Percentiles rank a stretch among this genome's conserved stretches.
These are phyloP conservation scores for Leucophenga montana DNA, from an alignment of 2,888 invertebrate species.

Conservation along the genomic window DNA sequence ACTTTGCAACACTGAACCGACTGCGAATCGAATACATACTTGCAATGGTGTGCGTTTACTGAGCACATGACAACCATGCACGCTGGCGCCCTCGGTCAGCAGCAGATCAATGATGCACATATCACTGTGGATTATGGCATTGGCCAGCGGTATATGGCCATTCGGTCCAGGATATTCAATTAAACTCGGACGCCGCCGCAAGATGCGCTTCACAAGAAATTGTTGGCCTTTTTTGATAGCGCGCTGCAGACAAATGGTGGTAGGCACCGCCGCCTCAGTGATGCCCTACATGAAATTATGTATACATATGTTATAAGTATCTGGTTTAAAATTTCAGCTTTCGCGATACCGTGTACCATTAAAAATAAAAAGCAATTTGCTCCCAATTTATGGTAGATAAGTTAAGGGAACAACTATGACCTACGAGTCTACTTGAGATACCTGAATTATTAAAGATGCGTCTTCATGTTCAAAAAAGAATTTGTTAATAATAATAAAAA, in stretches of 20 bases:
- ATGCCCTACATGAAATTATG: conserved; percentile 63
- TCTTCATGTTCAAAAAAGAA: too few species aligned
- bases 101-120: conserved; percentile 69
- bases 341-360: too few species aligned
- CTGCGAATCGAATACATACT: conserved; percentile 51
- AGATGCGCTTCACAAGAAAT: conserved; percentile 69
- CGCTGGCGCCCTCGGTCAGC: conserved; percentile 66
- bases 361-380: too few species aligned
- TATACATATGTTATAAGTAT: too few species aligned
- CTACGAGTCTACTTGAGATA: too few species aligned
- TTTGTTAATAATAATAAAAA: too few species aligned
- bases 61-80: conserved; percentile 66
- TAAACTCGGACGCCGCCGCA: conserved; percentile 65
- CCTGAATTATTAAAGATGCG: too few species aligned
- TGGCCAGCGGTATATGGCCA: conserved; percentile 69
- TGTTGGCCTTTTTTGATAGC: conserved; percentile 71
- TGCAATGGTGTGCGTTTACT: conserved; percentile 70
- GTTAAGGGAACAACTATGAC: too few species aligned
- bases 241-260: conserved; percentile 65
- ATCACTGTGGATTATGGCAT: conserved; percentile 69
- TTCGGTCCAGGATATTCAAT: conserved; percentile 69
- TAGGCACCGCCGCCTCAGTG: conserved; percentile 64
- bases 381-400: too few species aligned
- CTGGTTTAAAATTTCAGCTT: too few species aligned
- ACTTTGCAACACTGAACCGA: background rate